Base-by-base conservation (phyloP, 2,888 invertebrate genomes). In the Lucinisca nassula region DNA sequence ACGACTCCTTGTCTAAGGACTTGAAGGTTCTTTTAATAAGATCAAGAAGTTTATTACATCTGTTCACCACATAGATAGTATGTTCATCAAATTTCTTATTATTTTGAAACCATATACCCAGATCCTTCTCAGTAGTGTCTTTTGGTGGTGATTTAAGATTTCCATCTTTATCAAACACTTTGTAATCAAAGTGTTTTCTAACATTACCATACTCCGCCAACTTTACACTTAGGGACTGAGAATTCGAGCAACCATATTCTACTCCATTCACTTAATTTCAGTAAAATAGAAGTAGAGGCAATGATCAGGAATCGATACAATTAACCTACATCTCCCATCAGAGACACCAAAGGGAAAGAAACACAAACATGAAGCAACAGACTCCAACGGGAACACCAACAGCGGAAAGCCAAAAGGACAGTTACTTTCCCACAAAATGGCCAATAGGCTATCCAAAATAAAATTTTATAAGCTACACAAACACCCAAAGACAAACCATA, bases 11-110 rank as follows among this genome's bases (percentile, higher is more conserved):
- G 32, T 85, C 79, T 27, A 80, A 21, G 2, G 37, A 14, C 30
- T 35, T 24, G 32, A 72, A 72, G 3, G 72, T 72, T 77, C 82
- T 75, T 35, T 61, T 67, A n/a, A 84, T 67, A 17, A 79, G 37
- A 10, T 74, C 80, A 12, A 73, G 24, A 38, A 82, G 58, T 38
- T 73, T 82, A 45, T 82, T 82, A 24, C 73, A 30, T 38, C 75
- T 75, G 30, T 75, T 82, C 14, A 82, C 40, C 32, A 75, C 73
- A 38, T 74, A 55, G 32, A 27, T 55, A n/a, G n/a, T n/a, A n/a
- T 76, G 51, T 21, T 76, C 8, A 30, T 32, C 55, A 76, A 55
- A 76, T 35, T 55, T 76, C 21, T 55, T 0, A 37, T 51, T 55
- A 14, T 38, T 55, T 67, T 74, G 45, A 75, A 82, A 55, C 38